Conservation (phyloP, 2,797 vertebrate genomes). For the Pelodytes ibericus region DNA sequence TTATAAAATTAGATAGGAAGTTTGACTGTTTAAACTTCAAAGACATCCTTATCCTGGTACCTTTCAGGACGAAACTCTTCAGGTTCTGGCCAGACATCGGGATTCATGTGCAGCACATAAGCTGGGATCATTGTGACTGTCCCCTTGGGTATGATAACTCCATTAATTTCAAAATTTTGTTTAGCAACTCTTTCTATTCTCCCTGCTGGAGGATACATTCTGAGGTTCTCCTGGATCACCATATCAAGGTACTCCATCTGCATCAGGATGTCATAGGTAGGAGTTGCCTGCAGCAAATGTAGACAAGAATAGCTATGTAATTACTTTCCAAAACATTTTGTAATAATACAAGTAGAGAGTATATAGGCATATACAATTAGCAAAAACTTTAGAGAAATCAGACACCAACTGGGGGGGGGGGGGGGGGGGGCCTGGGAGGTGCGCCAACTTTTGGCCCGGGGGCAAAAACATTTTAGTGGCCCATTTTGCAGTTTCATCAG, state of each 20-base stretch:
- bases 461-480: too few relatives aligned
- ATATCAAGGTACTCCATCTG: conserved; percentile 80
- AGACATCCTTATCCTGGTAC: too few relatives aligned
- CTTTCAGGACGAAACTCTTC: conserved; percentile 78
- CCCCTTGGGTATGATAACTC: conserved; percentile 71
- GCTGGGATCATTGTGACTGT: conserved; percentile 66
- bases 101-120: conserved; percentile 68
- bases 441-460: too few relatives aligned
- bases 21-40: too few relatives aligned
- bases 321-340: too few relatives aligned
- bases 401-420: too few relatives aligned
- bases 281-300: conserved; percentile 60
- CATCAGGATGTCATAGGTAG: conserved; percentile 66
- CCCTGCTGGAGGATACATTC: conserved; percentile 64
- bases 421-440: too few relatives aligned
- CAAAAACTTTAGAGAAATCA: too few relatives aligned
- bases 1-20: too few relatives aligned
- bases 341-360: too few relatives aligned
- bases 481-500: too few relatives aligned
- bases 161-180: conserved; percentile 70
- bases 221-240: conserved; percentile 71
- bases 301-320: not conserved
- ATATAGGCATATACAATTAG: too few relatives aligned
- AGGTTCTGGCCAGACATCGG: conserved; percentile 69
- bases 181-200: conserved; percentile 75